phyloP scores from a whole-genome alignment of 2,888 invertebrate species.

The Erebia aethiops region DNA sequence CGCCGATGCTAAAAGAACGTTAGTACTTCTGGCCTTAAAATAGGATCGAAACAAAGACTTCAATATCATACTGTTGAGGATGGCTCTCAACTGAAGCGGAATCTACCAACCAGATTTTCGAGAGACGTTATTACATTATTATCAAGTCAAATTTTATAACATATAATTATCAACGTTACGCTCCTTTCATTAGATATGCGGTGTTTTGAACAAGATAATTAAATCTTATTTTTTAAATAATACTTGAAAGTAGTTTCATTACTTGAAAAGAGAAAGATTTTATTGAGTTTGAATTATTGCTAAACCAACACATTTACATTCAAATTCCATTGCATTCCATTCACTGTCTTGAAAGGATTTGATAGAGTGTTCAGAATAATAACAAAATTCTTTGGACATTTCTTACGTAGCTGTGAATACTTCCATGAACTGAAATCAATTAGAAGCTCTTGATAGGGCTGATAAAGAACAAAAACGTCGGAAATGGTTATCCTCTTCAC shows the following conservation, averaged over 20 bases:
- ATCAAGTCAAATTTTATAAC: too few relatives aligned
- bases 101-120: too few relatives aligned
- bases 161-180: too few relatives aligned
- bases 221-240: neutral
- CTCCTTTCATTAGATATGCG: too few relatives aligned
- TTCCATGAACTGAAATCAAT: slow-evolving; percentile 27
- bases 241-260: neutral
- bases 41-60: too few relatives aligned
- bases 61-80: too few relatives aligned
- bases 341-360: slow-evolving; percentile 3
- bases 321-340: too few relatives aligned
- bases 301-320: slow-evolving; percentile 7
- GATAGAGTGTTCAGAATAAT: slow-evolving; percentile 5
- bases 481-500: neutral
- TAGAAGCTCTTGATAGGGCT: slow-evolving; percentile 13
- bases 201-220: too few relatives aligned
- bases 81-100: too few relatives aligned
- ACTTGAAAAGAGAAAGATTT: slow-evolving; percentile 7
- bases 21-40: too few relatives aligned
- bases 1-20: too few relatives aligned
- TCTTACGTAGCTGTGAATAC: slow-evolving; percentile 15
- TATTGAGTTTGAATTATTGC: neutral
- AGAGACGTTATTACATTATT: too few relatives aligned
- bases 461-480: neutral
- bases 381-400: slow-evolving; percentile 19